Percentiles rank a stretch among this genome's conserved stretches.
These are phyloP conservation scores for Plebejus anna DNA, from an alignment of 2,888 invertebrate genomes.

Conservation along the genomic window DNA sequence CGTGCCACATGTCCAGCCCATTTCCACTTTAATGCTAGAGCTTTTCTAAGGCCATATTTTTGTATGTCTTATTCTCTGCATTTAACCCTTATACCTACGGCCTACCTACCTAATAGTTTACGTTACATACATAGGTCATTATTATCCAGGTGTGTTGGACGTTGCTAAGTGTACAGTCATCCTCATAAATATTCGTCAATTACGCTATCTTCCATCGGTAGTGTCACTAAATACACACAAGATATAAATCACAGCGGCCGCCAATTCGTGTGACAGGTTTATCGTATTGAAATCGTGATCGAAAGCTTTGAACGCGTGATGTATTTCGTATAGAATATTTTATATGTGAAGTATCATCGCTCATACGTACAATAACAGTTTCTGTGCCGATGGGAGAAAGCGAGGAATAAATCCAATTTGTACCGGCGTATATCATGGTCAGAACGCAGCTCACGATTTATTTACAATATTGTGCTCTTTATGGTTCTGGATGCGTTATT, in stretches of 20 bases:
- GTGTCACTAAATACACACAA: conserved; percentile 28
- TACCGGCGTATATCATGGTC: conserved; percentile 73
- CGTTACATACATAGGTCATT: too few species aligned
- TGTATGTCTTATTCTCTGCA: too few species aligned
- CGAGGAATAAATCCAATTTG: conserved; percentile 76
- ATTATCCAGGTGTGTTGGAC: neutral
- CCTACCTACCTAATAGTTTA: too few species aligned
- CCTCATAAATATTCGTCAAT: conserved; percentile 20
- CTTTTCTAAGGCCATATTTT: too few species aligned
- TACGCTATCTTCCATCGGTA: conserved; percentile 15
- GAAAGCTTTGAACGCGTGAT: conserved; percentile 56
- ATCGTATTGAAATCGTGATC: conserved; percentile 53
- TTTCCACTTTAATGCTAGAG: too few species aligned
- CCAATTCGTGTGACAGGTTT: conserved; percentile 47
- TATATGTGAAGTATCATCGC: conserved; percentile 71
- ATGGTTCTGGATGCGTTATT: conserved; percentile 33
- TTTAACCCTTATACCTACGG: too few species aligned
- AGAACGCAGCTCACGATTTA: conserved; percentile 65
- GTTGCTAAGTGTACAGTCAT: neutral
- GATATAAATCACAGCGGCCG: conserved; percentile 43
- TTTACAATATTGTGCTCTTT: conserved; percentile 55
- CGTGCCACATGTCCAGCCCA: too few species aligned
- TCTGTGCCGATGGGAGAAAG: conserved; percentile 64
- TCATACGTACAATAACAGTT: conserved; percentile 73
- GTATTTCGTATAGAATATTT: conserved; percentile 61